Percentiles rank a stretch among this genome's conserved stretches.
Evolutionary conservation across 2,797 vertebrate species (phyloP).

Genomic region (Malurus leucopterus): DNA sequence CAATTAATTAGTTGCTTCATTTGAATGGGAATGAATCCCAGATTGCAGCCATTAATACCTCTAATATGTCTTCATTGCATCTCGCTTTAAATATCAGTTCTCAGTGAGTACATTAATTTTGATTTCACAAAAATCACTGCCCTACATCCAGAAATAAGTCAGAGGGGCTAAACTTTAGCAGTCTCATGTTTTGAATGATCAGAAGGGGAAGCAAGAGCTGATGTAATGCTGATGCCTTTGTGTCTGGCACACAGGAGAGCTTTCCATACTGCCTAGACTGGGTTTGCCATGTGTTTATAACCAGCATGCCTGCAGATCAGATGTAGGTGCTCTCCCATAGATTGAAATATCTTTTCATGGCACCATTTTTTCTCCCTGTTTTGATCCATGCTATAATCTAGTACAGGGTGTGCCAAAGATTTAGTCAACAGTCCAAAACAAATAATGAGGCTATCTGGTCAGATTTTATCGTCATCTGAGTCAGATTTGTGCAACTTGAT

Average conservation of each 20-base stretch:
- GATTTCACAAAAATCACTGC: conserved; percentile 16
- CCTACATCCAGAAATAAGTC: conserved; percentile 1
- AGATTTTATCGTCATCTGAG: conserved; percentile 23
- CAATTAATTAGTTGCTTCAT: conserved; percentile 33
- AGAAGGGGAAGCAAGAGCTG: background rate
- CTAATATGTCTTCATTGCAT: background rate
- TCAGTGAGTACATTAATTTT: conserved; percentile 9
- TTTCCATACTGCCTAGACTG: conserved; percentile 22
- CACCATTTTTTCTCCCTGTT: background rate
- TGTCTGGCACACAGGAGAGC: background rate
- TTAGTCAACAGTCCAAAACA: background rate
- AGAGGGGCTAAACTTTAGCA: background rate
- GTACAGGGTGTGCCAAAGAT: background rate
- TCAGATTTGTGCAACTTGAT: conserved; percentile 18
- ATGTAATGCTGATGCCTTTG: background rate
- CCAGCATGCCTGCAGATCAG: conserved; percentile 2
- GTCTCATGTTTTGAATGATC: background rate
- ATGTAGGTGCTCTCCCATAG: background rate
- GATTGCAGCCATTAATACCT: background rate
- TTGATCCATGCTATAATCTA: background rate
- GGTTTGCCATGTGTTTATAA: background rate
- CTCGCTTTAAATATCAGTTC: background rate
- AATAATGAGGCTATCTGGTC: conserved; percentile 14
- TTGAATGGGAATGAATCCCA: conserved; percentile 34
- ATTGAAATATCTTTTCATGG: background rate